A percentile compares a stretch with the other conserved stretches of the same genome.
Evolutionary conservation across 23 tunicate genomes (phyloP).

Genomic region (Ascidia mentula): DNA sequence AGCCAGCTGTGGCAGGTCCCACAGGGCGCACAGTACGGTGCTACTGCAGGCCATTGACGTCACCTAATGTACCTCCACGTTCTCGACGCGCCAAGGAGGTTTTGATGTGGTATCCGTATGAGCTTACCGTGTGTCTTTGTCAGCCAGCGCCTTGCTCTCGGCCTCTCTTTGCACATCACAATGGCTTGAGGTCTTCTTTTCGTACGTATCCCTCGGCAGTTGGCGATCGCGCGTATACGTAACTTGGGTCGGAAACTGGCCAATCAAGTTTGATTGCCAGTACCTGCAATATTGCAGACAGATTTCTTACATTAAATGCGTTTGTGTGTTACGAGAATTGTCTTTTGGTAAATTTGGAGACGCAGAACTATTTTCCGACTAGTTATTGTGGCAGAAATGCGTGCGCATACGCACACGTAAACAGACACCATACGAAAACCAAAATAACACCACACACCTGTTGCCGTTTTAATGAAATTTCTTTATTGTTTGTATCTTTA

Average conservation of each 20-base stretch:
- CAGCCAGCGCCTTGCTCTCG: not conserved
- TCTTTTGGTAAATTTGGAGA: not conserved
- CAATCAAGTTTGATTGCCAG: constrained; percentile 18
- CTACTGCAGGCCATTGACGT: constrained; percentile 4
- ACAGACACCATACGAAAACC: no score
- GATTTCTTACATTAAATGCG: no score
- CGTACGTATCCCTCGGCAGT: constrained; percentile 32
- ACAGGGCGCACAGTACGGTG: not conserved
- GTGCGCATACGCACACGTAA: no score
- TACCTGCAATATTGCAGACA: no score
- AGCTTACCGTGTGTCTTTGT: not conserved
- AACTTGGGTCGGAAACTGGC: constrained; percentile 15
- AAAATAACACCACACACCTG: constrained; percentile 51
- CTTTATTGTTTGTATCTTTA: constrained; percentile 26
- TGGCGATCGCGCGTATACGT: constrained; percentile 11
- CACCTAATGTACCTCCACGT: constrained; percentile 2
- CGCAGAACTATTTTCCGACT: no score
- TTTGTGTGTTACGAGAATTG: not conserved
- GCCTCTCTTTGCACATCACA: no score
- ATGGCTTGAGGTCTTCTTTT: constrained; percentile 40
- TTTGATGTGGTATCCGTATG: not conserved
- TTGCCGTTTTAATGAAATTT: constrained; percentile 44
- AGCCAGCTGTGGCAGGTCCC: not conserved
- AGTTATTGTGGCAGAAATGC: no score
- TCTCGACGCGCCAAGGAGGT: not conserved